These are phyloP conservation scores for Phylloscopus trochiloides DNA, from an alignment of 2,113 vertebrate species.

Conservation along the genomic window DNA sequence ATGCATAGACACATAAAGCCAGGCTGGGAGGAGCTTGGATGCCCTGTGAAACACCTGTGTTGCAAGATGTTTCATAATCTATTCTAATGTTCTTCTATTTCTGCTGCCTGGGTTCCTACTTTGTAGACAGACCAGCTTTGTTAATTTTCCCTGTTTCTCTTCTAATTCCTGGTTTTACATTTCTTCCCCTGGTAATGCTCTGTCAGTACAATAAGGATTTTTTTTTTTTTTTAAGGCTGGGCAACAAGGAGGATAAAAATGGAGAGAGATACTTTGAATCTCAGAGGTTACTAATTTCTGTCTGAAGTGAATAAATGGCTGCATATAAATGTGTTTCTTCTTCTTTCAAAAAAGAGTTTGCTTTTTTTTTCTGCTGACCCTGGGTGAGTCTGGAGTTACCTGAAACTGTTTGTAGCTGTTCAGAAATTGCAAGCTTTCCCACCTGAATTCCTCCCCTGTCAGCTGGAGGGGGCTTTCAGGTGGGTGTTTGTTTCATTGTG, in stretches of 20 bases:
- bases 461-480: slow-evolving; percentile 48
- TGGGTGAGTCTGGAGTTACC: slow-evolving; percentile 73
- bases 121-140: neutral
- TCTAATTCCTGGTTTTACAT: neutral
- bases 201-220: neutral
- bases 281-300: slow-evolving; percentile 27
- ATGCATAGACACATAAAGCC: accelerated
- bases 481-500: slow-evolving; percentile 76
- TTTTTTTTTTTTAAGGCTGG: neutral
- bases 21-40: neutral
- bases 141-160: neutral
- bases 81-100: neutral
- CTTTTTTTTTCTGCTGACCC: neutral
- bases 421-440: slow-evolving; percentile 72
- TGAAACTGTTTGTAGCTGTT: slow-evolving; percentile 64
- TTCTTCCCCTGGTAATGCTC: neutral
- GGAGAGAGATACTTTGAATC: neutral
- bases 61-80: neutral
- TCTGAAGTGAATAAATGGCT: slow-evolving; percentile 24
- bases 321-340: slow-evolving; percentile 41
- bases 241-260: neutral
- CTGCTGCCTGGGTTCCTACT: neutral
- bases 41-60: neutral
- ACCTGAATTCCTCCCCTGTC: slow-evolving; percentile 70
- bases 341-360: slow-evolving; percentile 63